Evolutionary conservation across 2,888 invertebrate species (phyloP).

Genomic region (Eristalinus aeneus): DNA sequence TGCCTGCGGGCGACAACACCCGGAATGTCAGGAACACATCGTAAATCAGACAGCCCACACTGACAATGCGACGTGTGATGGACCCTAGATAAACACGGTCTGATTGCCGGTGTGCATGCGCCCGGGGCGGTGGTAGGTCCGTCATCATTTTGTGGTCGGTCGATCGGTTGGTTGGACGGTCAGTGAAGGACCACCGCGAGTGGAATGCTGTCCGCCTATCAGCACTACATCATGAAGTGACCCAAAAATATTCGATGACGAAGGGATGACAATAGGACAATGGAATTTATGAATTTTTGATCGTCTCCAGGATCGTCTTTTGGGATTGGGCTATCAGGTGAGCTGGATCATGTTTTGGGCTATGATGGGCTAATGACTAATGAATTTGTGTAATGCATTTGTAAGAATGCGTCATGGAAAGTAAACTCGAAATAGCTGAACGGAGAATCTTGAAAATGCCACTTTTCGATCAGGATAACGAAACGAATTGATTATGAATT

Average conservation of each 20-base stretch:
- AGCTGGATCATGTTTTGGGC: neutral
- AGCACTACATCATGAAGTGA: conserved; percentile 50
- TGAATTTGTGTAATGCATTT: neutral
- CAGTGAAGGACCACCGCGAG: conserved; percentile 52
- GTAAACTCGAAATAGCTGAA: no score
- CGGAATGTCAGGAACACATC: conserved; percentile 43
- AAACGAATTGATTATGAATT: no score
- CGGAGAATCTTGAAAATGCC: no score
- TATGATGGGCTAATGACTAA: neutral
- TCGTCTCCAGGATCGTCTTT: neutral
- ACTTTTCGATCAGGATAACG: no score
- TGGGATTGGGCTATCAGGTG: neutral
- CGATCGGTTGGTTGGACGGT: conserved; percentile 16
- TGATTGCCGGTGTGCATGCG: conserved; percentile 28
- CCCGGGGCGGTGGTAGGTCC: conserved; percentile 31
- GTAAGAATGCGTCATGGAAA: neutral
- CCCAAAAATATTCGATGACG: conserved; percentile 30
- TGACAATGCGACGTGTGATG: conserved; percentile 45
- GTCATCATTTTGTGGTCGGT: conserved; percentile 66
- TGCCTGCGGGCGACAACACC: conserved; percentile 32
- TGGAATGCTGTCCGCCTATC: conserved; percentile 16
- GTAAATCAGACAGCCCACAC: conserved; percentile 52
- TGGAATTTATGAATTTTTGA: conserved; percentile 9
- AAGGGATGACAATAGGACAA: conserved; percentile 27
- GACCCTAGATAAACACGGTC: conserved; percentile 57